Evolutionary conservation across 2,797 vertebrate genomes (phyloP).

Genomic region (Silurus lanzhouensis): DNA sequence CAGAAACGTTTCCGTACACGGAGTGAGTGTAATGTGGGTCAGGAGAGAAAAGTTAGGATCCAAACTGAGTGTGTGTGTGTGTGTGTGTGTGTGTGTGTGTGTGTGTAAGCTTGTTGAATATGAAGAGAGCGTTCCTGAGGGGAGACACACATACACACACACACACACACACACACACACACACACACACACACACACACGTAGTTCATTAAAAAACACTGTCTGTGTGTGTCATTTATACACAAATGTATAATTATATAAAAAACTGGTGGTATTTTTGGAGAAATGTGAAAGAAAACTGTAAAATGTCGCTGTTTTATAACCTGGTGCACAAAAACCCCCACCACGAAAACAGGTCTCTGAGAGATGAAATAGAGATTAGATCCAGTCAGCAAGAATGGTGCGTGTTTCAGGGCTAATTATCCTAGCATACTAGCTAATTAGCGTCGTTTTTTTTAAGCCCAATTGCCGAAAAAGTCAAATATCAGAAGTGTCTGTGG

Average conservation of each 20-base stretch:
- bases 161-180: constrained; percentile 14
- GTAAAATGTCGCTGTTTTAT: not conserved
- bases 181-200: not conserved
- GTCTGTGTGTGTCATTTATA: no score
- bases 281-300: not conserved
- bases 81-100: not conserved
- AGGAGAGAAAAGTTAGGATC: not conserved
- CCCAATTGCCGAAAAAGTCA: not conserved
- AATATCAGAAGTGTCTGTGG: not conserved
- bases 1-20: not conserved
- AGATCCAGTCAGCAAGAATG: not conserved
- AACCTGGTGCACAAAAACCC: not conserved
- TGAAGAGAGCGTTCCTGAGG: not conserved
- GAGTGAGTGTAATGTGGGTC: not conserved
- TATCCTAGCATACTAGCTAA: not conserved
- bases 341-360: not conserved
- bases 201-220: no score
- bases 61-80: not conserved
- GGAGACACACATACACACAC: constrained; percentile 14
- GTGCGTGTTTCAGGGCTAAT: not conserved
- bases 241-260: no score
- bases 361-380: not conserved
- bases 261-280: not conserved
- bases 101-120: not conserved
- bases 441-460: not conserved